Base-by-base conservation (phyloP, 2,888 invertebrate species). In the Unio pictorum region DNA sequence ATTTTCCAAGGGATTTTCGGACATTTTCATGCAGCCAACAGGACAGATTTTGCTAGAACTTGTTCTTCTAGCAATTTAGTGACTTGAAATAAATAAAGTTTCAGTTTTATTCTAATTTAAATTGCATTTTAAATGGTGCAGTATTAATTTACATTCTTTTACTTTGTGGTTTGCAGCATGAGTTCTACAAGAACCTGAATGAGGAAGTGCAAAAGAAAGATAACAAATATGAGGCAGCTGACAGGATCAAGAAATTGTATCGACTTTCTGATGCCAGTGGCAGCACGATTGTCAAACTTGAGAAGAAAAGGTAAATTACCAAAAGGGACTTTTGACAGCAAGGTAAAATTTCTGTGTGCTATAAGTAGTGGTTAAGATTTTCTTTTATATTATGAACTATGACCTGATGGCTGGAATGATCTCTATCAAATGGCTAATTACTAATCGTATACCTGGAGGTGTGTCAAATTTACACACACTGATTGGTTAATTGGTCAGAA, bases 231-330 rank as follows among this genome's bases (percentile, higher is more conserved):
- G 71, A 62, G 28, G 76, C 76, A 2, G 68, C 65, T 11, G 79
- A 80, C 59, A 64, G 59, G 28, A 69, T 68, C 18, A 78, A 73
- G 54, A 82, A 84, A 72, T 73, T 84, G n/a, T 82, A 69, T 71
- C 80, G 80, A 66, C 68, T 85, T 59, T 84, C 84, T 6, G 83
- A 85, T 78, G 85, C 83, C 23, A 80, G 75, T 57, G 88, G 88
- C 8, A 75, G 74, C 30, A 71, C 87, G 60, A 66, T 79, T 15
- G 83, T 86, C 64, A 74, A 72, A 3, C 56, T 75, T 55, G 83
- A 82, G 60, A 86, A 86, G 72, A 75, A 80, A 34, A 85, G 84
- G 26, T 64, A 68, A 17, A 61, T 87, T 18, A 55, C 64, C 15
- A 72, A 63, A 55, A 28, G 23, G 7, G 86, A 87, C 71, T 78